Conservation (phyloP, 2,113 vertebrate genomes). For the Pachyramphus minor region DNA sequence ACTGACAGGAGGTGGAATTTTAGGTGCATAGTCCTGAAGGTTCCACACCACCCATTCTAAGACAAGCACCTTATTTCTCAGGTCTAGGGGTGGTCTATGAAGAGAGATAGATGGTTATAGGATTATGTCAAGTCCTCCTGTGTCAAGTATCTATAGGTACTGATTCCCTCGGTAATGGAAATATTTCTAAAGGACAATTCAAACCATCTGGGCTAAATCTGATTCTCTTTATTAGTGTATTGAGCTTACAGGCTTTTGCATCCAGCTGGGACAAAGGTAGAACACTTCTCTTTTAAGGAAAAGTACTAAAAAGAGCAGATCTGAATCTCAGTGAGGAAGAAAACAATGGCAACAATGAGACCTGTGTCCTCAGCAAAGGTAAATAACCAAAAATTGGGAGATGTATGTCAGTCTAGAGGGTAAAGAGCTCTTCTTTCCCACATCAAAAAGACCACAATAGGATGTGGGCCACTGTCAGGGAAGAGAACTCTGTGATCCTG, state of each 20-base stretch:
- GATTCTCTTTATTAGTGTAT: neutral
- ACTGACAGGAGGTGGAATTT: neutral
- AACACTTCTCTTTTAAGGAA: neutral
- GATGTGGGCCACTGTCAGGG: neutral
- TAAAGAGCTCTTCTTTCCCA: neutral
- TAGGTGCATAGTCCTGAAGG: neutral
- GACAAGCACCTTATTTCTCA: neutral
- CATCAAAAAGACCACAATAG: neutral
- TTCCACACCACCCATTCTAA: neutral
- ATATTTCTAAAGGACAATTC: neutral
- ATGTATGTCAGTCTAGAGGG: neutral
- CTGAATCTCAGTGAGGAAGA: neutral
- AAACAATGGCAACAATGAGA: neutral
- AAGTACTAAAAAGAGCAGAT: neutral
- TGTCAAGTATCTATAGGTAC: neutral
- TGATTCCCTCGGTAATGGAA: neutral
- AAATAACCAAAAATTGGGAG: neutral
- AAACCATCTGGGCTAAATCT: neutral
- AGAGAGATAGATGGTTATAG: neutral
- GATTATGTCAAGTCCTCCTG: neutral
- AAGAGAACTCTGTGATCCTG: neutral
- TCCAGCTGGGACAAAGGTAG: neutral
- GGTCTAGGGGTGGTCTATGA: neutral
- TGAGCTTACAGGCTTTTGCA: neutral
- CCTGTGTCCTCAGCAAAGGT: neutral